Base-by-base conservation (phyloP, 2,888 invertebrate genomes). In the Archips xylosteana region DNA sequence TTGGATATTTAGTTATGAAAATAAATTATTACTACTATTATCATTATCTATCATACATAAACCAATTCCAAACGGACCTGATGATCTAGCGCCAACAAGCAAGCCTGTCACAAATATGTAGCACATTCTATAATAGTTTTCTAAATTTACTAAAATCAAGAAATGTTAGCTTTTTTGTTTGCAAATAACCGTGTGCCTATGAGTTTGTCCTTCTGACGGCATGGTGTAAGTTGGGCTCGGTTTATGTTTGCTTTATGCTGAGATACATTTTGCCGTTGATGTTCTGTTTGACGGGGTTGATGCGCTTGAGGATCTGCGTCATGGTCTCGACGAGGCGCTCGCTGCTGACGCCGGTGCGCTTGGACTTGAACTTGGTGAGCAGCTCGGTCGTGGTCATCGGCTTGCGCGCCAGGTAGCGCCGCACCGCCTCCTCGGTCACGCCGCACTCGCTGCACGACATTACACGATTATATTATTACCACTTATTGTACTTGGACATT, bases 381-480 rank as follows among this genome's bases (percentile, higher is more conserved):
- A 99, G 94, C 86, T 99, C 99, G 0, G 98, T 99, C 0, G 99
- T 98, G 0, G 99, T 99, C 97, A 99, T 99, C 0, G 99, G 99
- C 85, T 99, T 99, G 10, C 99, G 96, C 89, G 98, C 97, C 47
- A 99, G 94, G 92, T 99, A 99, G 15, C 99, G 96, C 2, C 99
- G 95, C 6, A 99, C 98, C 0, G 98, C 97, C 82, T 99, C 99
- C 87, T 99, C 99, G 0, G 98, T 98, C 51, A 99, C 98, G 67
- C 98, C 98, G 85, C 97, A 97, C 81, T 98, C 97, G 85, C 97
- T 97, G 86, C 64, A 6, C 60, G 39, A 66, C 6, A 42, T 15
- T 10, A 49, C 23, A 39, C 15, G 13, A n/a, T 39, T 13, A 9
- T 9, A 6, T 51, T 9, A 6, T 51, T 51, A 51, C 2, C n/a